Evolutionary conservation across 2,888 invertebrate genomes (phyloP).

Genomic region (Conomelus anceps): DNA sequence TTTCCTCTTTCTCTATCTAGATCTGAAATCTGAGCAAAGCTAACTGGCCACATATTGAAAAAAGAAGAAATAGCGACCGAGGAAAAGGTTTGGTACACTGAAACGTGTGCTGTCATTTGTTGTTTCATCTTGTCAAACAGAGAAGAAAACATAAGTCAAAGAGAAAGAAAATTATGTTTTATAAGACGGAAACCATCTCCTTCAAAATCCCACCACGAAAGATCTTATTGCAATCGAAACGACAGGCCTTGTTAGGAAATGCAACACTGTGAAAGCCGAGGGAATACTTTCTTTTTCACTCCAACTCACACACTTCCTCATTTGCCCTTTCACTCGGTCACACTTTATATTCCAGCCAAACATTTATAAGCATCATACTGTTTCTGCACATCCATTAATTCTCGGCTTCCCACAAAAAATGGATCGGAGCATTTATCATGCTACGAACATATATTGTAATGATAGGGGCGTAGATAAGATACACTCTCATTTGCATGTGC

Average conservation of each 20-base stretch:
- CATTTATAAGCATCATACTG: slow-evolving; percentile 9
- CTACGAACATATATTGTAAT: background rate
- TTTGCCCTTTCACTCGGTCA: slow-evolving; percentile 26
- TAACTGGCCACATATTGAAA: background rate
- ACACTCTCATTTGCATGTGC: background rate
- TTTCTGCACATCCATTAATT: background rate
- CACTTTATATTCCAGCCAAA: slow-evolving; percentile 19
- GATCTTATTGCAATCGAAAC: background rate
- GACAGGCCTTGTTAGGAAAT: background rate
- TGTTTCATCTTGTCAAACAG: background rate
- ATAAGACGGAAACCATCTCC: background rate
- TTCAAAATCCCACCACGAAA: background rate
- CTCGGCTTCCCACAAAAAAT: background rate
- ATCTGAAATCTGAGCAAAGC: background rate
- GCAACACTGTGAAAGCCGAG: background rate
- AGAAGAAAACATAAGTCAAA: background rate
- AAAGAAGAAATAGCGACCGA: too few species aligned
- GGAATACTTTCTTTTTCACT: slow-evolving; percentile 10
- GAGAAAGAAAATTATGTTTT: background rate
- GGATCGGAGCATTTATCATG: background rate
- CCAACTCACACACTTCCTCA: slow-evolving; percentile 11
- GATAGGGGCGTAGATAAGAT: background rate
- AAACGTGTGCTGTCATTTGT: background rate
- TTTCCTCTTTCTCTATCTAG: background rate
- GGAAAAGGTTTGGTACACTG: background rate